Evolutionary conservation across 2,888 invertebrate species (phyloP), one percentile per base, ranked within the genome.

Genomic region (Agrilus biguttatus): DNA sequence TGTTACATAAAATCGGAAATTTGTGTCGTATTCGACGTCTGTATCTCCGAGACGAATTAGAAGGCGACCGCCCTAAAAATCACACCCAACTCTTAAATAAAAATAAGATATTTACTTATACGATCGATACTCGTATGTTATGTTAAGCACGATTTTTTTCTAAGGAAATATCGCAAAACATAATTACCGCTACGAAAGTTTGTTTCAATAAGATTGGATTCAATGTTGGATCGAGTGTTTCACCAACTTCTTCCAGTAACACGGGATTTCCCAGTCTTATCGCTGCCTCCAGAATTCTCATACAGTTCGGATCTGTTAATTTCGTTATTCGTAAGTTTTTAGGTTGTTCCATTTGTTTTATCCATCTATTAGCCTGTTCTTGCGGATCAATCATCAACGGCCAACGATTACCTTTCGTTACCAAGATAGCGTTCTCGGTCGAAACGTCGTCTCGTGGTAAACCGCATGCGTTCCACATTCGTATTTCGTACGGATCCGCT

Each of bases 341-440:
- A 0, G 73, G 68, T 14, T 73, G 73, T 61, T 93, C 92, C 82
- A 90, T 84, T 60, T 85, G 86, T 46, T 84, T 80, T 42, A 93
- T 83, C 92, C 92, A 93, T 45, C 87, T 77, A 66, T 89, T 91
- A 0, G 92, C 92, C 77, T 93, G 92, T 59, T 91, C 91, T 62
- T 95, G 92, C 0, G 95, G 95, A 67, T 95, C 93, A 47, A 93
- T 90, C 77, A 92, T 88, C 14, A 95, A 72, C 0, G 93, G 90
- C 90, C 88, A 88, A 12, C 85, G 72, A 7, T 83, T 77, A 3
- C 80, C 85, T 56, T 75, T 77, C 13, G 82, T 90, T 37, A 91
- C 90, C 53, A 93, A 75, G 48, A 95, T 84, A 8, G 88, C 93
- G 65, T 93, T 95, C 65, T 93, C 92, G 3, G 89, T 86, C 8